phyloP scores from a whole-genome alignment of 2,797 vertebrate species.

The Xiphorhynchus erythropygius region DNA sequence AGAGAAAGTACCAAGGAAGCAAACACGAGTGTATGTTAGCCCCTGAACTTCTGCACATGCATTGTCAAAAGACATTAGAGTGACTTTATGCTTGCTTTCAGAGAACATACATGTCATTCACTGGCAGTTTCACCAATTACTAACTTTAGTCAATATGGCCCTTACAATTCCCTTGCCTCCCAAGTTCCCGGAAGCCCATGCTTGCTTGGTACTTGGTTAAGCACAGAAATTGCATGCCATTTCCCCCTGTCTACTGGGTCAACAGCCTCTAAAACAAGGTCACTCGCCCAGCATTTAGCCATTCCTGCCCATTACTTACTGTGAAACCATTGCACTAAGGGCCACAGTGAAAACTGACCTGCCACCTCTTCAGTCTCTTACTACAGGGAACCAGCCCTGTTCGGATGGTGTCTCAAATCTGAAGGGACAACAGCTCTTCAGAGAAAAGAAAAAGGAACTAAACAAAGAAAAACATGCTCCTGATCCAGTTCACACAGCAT shows the following conservation, averaged over 20 bases:
- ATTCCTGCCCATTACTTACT: neutral
- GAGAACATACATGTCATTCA: neutral
- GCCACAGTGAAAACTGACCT: neutral
- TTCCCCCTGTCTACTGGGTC: neutral
- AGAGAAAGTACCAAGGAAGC: neutral
- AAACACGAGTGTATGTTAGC: neutral
- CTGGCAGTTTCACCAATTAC: neutral
- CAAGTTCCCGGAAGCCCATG: neutral
- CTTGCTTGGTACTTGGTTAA: neutral
- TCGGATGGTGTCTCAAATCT: neutral
- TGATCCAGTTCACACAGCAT: neutral
- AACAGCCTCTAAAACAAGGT: neutral
- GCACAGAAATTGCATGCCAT: neutral
- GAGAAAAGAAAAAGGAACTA: neutral
- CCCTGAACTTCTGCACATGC: neutral
- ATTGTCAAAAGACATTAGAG: neutral
- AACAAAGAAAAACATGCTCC: neutral
- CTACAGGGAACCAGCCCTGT: neutral
- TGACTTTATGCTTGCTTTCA: neutral
- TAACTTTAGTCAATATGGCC: accelerated
- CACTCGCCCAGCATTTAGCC: neutral
- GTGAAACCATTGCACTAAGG: neutral
- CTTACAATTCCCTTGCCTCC: neutral
- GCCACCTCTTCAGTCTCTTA: neutral
- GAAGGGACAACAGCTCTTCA: neutral